Conservation (phyloP, 2,113 vertebrate genomes). For the Caranx melampygus region DNA sequence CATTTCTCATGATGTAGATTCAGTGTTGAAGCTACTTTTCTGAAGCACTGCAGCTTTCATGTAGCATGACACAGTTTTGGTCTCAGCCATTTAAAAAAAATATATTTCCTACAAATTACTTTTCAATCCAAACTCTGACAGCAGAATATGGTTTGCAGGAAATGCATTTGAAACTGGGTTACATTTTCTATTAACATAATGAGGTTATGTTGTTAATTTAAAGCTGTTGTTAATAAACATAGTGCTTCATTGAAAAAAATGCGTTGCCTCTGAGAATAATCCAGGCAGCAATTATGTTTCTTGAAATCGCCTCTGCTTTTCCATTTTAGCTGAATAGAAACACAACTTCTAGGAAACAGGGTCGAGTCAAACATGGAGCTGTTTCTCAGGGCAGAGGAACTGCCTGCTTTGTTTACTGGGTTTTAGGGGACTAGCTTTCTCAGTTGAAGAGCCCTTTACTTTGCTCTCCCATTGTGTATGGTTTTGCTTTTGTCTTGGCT, state of each 20-base stretch:
- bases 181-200: neutral
- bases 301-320: neutral
- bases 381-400: neutral
- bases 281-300: neutral
- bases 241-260: neutral
- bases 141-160: no score
- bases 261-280: neutral
- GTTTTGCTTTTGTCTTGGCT: slow-evolving; percentile 33
- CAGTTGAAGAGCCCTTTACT: neutral
- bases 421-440: neutral
- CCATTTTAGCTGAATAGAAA: neutral
- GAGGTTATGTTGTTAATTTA: neutral
- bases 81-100: neutral
- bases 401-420: neutral
- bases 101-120: neutral
- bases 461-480: slow-evolving; percentile 1
- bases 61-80: neutral
- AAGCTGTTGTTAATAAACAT: neutral
- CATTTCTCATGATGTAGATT: neutral
- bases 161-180: neutral
- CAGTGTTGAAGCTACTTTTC: neutral
- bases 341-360: neutral
- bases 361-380: neutral
- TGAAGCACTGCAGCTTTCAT: neutral
- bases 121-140: neutral